Base-by-base conservation (phyloP, 2,113 vertebrate genomes). In the Brachionichthys hirsutus region DNA sequence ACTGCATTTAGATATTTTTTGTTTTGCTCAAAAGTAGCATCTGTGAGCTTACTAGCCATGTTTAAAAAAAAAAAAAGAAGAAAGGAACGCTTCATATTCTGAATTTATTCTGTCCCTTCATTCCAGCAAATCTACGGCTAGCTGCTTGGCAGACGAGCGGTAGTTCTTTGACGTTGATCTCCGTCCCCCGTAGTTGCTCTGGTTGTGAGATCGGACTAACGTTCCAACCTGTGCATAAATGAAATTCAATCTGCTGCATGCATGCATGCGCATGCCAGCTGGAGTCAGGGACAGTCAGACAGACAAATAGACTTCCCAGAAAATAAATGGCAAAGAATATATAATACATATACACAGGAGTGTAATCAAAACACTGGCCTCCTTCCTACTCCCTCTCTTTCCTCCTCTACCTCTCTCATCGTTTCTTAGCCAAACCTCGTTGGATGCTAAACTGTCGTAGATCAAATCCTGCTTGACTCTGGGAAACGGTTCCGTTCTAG, bases 341-440 rank as follows among this genome's bases (percentile, higher is more conserved):
- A 86, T 85, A 82, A 85, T 76, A 64, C 56, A 6, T 55, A 34
- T 54, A 48, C 86, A 78, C 85, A 70, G 71, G 81, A 85, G 85
- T 67, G 66, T 68, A 78, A 84, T 87, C 54, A 82, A 73, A 83
- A 68, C 66, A 63, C 58, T 54, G 70, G 67, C 75, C 81, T 84
- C 46, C 62, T 58, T 77, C 72, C 69, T 54, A 12, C 55, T 61
- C 4, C 16, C 13, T 56, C 34, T 43, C 53, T 12, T 13, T n/a
- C 30, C 6, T 53, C 19, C 17, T 58, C 15, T 49, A 60, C 24
- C 34, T 44, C 22, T 59, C 49, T 70, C 54, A 73, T 62, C 64
- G 18, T 74, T 61, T 63, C 40, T 40, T 44, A 58, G 73, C 62
- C 71, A 85, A 75, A 60, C 75, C 54, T 79, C 58, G 36, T 52